Evolutionary conservation across 2,888 invertebrate genomes (phyloP).

Genomic region (Drosophila lacicola): DNA sequence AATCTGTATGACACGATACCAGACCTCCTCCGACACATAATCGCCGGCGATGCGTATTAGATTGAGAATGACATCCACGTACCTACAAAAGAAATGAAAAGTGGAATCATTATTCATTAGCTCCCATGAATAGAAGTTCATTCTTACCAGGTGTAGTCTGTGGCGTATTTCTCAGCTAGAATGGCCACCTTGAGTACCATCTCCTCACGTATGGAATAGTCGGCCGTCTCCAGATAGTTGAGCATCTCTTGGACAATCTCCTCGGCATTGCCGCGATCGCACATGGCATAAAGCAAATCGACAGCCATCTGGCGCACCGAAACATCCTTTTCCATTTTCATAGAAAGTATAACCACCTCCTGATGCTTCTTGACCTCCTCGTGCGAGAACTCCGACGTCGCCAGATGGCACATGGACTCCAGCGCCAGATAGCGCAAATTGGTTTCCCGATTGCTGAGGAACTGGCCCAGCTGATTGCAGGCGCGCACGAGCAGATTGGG

Average conservation of each 20-base stretch:
- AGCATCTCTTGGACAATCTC: slow-evolving; percentile 99
- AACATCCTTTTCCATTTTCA: slow-evolving; percentile 99
- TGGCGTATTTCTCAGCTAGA: slow-evolving; percentile 99
- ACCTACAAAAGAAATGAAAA: slow-evolving; percentile 81
- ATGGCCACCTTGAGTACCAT: slow-evolving; percentile 99
- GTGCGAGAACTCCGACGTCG: slow-evolving; percentile 99
- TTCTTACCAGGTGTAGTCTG: slow-evolving; percentile 98
- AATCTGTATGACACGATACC: slow-evolving; percentile 99
- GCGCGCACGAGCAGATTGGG: slow-evolving; percentile 98
- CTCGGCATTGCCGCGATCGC: slow-evolving; percentile 99
- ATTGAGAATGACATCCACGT: slow-evolving; percentile 98
- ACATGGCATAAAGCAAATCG: slow-evolving; percentile 99
- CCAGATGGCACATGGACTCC: slow-evolving; percentile 99
- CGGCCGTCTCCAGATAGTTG: slow-evolving; percentile 99
- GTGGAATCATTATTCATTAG: no score
- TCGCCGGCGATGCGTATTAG: slow-evolving; percentile 99
- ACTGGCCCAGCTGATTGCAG: slow-evolving; percentile 99
- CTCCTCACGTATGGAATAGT: slow-evolving; percentile 99
- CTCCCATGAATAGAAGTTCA: background rate
- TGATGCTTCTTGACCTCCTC: slow-evolving; percentile 99
- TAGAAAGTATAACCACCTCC: slow-evolving; percentile 98
- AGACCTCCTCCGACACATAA: slow-evolving; percentile 99
- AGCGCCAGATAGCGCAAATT: slow-evolving; percentile 98
- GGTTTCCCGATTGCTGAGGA: slow-evolving; percentile 98
- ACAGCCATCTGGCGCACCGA: slow-evolving; percentile 99